These are phyloP conservation scores for Boloria selene DNA, from an alignment of 2,888 invertebrate species.

Conservation along the genomic window DNA sequence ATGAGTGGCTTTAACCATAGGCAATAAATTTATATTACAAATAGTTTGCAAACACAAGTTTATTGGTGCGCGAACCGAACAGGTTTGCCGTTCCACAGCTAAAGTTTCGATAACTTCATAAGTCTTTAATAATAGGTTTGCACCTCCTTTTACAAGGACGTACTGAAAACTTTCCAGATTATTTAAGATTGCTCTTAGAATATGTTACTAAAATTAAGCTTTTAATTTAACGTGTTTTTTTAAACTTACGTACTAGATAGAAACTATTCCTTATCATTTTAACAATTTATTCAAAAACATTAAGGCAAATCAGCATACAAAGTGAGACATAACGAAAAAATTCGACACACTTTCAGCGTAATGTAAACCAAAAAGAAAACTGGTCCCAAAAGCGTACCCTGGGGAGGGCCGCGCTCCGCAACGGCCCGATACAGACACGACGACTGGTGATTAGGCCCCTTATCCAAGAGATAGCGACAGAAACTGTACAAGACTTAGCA, in stretches of 20 bases:
- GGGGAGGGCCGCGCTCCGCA: conserved; percentile 74
- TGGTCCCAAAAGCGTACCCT: conserved; percentile 80
- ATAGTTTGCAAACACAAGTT: conserved; percentile 76
- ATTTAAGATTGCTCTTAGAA: not conserved
- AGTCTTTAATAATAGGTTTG: conserved; percentile 76
- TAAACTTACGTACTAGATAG: not conserved
- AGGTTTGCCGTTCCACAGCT: conserved; percentile 62
- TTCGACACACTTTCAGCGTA: conserved; percentile 80
- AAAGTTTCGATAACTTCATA: conserved; percentile 76
- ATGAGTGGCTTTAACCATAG: conserved; percentile 48
- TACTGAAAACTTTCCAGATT: conserved; percentile 20
- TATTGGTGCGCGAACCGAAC: conserved; percentile 71
- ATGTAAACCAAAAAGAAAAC: conserved; percentile 82
- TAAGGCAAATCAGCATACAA: conserved; percentile 71
- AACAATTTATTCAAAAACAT: conserved; percentile 48
- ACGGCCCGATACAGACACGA: conserved; percentile 80
- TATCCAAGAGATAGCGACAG: conserved; percentile 81
- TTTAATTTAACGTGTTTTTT: not conserved
- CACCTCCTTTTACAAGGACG: conserved; percentile 52
- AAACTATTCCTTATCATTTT: not conserved
- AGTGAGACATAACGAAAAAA: conserved; percentile 73
- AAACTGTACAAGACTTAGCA: conserved; percentile 83
- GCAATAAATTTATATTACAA: conserved; percentile 73
- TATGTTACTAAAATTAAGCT: not conserved
- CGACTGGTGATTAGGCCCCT: conserved; percentile 82